Conservation (phyloP, 2,797 vertebrate species). For the Ptychadena robeensis region DNA sequence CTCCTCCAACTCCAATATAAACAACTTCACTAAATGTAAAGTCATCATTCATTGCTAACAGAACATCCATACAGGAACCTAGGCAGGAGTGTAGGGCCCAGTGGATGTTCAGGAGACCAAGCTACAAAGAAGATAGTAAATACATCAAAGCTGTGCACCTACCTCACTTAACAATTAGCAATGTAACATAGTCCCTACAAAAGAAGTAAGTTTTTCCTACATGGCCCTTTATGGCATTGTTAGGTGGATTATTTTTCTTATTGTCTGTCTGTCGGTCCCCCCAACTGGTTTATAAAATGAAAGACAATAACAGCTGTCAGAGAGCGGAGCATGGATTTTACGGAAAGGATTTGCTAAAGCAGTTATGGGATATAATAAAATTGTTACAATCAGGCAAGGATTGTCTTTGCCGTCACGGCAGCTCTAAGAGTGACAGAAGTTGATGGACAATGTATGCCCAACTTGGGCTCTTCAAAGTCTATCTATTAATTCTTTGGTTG, state of each 20-base stretch:
- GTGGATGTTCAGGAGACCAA: too few relatives aligned
- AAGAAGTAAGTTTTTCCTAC: conserved; percentile 11
- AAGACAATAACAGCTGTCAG: conserved; percentile 75
- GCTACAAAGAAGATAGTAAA: too few relatives aligned
- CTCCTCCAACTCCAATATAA: too few relatives aligned
- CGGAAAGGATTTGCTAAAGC: conserved; percentile 60
- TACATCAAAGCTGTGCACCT: too few relatives aligned
- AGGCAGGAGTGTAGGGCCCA: too few relatives aligned
- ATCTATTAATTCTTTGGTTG: background rate
- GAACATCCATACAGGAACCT: too few relatives aligned
- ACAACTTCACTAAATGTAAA: too few relatives aligned
- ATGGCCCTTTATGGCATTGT: conserved; percentile 74
- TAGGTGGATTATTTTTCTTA: conserved; percentile 63
- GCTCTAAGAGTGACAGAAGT: background rate
- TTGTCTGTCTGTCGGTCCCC: conserved; percentile 65
- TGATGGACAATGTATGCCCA: background rate
- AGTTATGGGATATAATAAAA: conserved; percentile 60
- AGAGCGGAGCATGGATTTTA: conserved; percentile 67
- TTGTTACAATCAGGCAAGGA: conserved; percentile 46
- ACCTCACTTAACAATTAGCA: too few relatives aligned
- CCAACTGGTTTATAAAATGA: conserved; percentile 62
- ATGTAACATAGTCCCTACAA: too few relatives aligned
- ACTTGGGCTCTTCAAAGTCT: background rate
- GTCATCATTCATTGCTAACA: too few relatives aligned
- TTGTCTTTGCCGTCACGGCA: conserved; percentile 50